phyloP scores from a whole-genome alignment of 1,140 invertebrate genomes.

The Drosophila tani region DNA sequence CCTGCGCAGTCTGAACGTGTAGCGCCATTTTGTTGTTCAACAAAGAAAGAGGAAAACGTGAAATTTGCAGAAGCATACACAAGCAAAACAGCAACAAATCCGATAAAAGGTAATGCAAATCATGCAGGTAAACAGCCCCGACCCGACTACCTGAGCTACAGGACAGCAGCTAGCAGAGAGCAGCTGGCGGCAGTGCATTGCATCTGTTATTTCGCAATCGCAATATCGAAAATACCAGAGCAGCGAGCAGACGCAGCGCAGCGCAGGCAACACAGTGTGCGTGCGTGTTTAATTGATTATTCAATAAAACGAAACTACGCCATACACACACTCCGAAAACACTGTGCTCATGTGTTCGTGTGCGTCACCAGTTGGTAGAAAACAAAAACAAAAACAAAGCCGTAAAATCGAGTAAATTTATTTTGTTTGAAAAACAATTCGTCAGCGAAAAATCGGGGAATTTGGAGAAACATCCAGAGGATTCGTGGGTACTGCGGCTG shows the following conservation, averaged over 20 bases:
- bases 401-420: slow-evolving; percentile 50
- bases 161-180: not conserved
- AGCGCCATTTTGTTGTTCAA: slow-evolving; percentile 62
- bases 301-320: slow-evolving; percentile 69
- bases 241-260: slow-evolving; percentile 29
- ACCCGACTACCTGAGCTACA: not conserved
- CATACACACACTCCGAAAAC: slow-evolving; percentile 39
- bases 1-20: slow-evolving; percentile 48
- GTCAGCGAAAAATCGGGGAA: slow-evolving; percentile 54
- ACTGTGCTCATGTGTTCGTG: slow-evolving; percentile 24
- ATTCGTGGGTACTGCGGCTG: slow-evolving; percentile 3
- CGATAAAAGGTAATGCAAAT: slow-evolving; percentile 73
- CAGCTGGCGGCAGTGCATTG: slow-evolving; percentile 16
- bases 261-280: slow-evolving; percentile 42
- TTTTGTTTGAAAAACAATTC: slow-evolving; percentile 62
- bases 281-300: slow-evolving; percentile 80
- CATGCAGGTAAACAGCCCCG: slow-evolving; percentile 18
- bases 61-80: slow-evolving; percentile 43
- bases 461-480: slow-evolving; percentile 64
- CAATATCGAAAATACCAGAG: slow-evolving; percentile 71
- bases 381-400: slow-evolving; percentile 54
- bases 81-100: slow-evolving; percentile 44
- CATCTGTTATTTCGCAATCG: slow-evolving; percentile 41
- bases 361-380: slow-evolving; percentile 55
- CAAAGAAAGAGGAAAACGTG: slow-evolving; percentile 74